phyloP scores from a whole-genome alignment of 2,113 vertebrate species.

The Hoplias malabaricus region DNA sequence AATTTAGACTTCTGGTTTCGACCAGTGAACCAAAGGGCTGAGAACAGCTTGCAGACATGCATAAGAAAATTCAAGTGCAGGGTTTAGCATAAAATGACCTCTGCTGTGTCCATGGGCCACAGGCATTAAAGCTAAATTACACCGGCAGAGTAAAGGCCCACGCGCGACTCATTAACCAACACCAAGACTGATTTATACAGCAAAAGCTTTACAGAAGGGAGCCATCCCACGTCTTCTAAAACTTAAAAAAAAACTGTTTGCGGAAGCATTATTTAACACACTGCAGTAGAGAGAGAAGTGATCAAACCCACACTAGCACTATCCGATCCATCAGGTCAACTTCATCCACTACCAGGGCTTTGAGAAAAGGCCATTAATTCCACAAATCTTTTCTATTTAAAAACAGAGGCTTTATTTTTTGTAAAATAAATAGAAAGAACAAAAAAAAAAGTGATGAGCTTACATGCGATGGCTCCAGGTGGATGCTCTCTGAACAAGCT shows the following conservation, averaged over 20 bases:
- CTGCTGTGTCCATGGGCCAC: not conserved
- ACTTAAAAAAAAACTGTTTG: not conserved
- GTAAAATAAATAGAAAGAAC: not conserved
- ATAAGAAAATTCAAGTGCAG: not conserved
- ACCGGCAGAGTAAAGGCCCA: not conserved
- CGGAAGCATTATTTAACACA: not conserved
- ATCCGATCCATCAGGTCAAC: too few relatives aligned
- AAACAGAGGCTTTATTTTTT: not conserved
- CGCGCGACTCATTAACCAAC: not conserved
- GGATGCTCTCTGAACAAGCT: not conserved
- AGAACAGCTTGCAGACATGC: not conserved
- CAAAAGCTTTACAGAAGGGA: not conserved
- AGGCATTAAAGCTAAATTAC: not conserved
- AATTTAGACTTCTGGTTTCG: not conserved
- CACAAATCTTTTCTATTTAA: not conserved
- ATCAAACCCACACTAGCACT: not conserved
- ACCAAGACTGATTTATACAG: not conserved
- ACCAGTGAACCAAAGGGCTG: not conserved
- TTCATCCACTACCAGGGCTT: not conserved
- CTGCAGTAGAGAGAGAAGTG: not conserved
- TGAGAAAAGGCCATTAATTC: not conserved
- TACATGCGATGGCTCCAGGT: constrained; percentile 7
- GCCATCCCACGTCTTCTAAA: not conserved
- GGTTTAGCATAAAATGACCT: not conserved
- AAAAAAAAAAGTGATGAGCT: not conserved